Evolutionary conservation across 2,888 invertebrate species (phyloP), one percentile per base, ranked within the genome.

Genomic region (Andrena fulva): DNA sequence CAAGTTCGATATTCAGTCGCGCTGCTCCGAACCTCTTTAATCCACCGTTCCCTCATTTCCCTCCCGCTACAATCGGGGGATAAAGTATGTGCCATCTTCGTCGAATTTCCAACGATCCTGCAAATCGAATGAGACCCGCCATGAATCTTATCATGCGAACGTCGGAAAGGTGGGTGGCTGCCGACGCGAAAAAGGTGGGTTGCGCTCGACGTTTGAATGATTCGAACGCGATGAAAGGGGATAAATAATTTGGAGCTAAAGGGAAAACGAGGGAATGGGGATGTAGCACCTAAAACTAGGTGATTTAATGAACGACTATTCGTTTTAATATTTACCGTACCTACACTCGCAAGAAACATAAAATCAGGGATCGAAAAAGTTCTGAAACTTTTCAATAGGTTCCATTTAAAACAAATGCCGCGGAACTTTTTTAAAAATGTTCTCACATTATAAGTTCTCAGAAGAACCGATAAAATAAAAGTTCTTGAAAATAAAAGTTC

Each of bases 81-180:
- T 31, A 54, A 64, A 62, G 56, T 64, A 62, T 67, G 80, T 64
- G 29, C 56, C 78, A 79, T 77, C 85, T 82, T 83, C 77, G 78
- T 82, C 84, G 88, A 91, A 90, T 90, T 90, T 87, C 85, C 77
- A 85, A 85, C 84, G 87, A 77, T 82, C 79, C 84, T 86, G 86
- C 88, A 86, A 90, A 91, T 91, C 90, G 91, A 91, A 89, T 88
- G 87, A 91, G 84, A 80, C 80, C 83, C 82, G 77, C 81, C 75
- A 87, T 89, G 91, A 91, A 91, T 91, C 89, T 89, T 89, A 84
- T 66, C 80, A 33, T n/a, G 31, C 35, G 67, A 69, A 72, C 29
- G 50, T 12, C 2, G 56, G 33, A 75, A 77, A 31, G 56, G 52
- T 35, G 56, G 48, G 33, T 56, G 80, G 12, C 10, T 20, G 77